Evolutionary conservation across 1,140 invertebrate species (phyloP), one percentile per base, ranked within the genome.

Genomic region (Scaptodrosophila lebanonensis): DNA sequence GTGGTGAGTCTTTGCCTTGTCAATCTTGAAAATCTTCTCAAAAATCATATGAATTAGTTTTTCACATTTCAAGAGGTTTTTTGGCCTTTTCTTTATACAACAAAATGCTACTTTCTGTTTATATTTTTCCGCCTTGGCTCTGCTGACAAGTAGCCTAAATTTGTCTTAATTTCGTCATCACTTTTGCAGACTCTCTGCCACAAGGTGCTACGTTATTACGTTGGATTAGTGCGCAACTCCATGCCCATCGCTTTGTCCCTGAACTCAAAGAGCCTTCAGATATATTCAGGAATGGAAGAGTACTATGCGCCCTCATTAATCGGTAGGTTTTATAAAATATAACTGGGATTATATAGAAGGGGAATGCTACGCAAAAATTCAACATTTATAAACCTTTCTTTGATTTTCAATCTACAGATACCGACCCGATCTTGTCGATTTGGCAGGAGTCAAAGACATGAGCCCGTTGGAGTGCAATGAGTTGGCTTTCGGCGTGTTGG

Each of bases 341-440:
- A 11, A 0, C 2, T 9, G 6, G 22, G 3, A 3, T 30, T 9
- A 30, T 8, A 5, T n/a, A n/a, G n/a, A n/a, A n/a, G n/a, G n/a
- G n/a, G n/a, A n/a, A n/a, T n/a, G n/a, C n/a, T n/a, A n/a, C 9
- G 27, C 9, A 29, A 29, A 7, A 3, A 1, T 15, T 3, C 3
- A 15, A 11, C 2, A 8, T 1, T 17, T 40, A 17, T 8, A 18
- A 30, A 7, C n/a, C 2, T 3, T 16, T 0, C n/a, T n/a, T n/a
- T n/a, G n/a, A n/a, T n/a, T 38, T 2, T 8, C 13, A 33, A 91
- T 45, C 62, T 91, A 93, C 85, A 92, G 93, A 66, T 97, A 97
- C 88, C 89, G 95, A 60, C 95, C 96, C n/a, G 93, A 97, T 88
- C 88, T 97, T 12, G 89, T 97, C 42, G 93, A 96, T 73, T 93